phyloP scores from a whole-genome alignment of 2,113 vertebrate genomes.

The Meriones unguiculatus region DNA sequence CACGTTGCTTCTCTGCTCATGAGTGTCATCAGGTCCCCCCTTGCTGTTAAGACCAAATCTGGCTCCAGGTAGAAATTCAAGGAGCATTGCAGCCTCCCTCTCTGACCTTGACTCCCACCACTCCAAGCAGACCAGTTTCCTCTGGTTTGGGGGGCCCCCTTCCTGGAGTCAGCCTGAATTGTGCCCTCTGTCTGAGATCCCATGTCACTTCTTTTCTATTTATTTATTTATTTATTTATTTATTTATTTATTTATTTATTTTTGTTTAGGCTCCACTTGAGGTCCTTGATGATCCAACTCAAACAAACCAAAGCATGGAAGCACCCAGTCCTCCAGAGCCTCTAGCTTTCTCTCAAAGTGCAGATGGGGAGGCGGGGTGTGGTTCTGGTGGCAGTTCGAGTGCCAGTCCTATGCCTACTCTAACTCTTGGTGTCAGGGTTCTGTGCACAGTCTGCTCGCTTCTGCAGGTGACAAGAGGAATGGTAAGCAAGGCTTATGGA shows the following conservation, averaged over 20 bases:
- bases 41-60: not conserved
- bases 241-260: no score
- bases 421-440: not conserved
- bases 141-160: not conserved
- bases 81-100: not conserved
- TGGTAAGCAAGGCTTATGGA: fast-evolving
- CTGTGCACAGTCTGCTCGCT: not conserved
- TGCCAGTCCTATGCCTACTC: not conserved
- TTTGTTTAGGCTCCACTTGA: not conserved
- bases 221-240: no score
- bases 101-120: not conserved
- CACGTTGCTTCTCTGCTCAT: not conserved
- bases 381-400: not conserved
- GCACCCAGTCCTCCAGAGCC: not conserved
- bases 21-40: not conserved
- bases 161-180: not conserved
- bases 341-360: not conserved
- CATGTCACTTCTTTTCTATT: no score
- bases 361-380: not conserved
- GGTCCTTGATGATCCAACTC: not conserved
- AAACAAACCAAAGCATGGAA: not conserved
- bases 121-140: not conserved
- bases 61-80: not conserved
- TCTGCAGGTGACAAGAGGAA: not conserved
- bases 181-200: not conserved